Base-by-base conservation (phyloP, 2,113 vertebrate genomes). In the Cisticola juncidis region DNA sequence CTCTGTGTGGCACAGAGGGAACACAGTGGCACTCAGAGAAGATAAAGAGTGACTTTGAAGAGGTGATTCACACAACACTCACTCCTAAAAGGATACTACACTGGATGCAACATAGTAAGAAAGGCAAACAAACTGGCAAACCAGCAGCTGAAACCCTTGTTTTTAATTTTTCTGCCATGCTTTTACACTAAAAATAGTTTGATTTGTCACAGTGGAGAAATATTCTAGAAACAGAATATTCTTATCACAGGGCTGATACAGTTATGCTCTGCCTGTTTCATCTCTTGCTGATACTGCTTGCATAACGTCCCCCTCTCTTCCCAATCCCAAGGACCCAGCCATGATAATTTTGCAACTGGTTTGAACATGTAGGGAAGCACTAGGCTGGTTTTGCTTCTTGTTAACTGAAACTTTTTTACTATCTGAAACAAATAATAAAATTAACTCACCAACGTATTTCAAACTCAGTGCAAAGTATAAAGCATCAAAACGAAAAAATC, bases 221-320 rank as follows among this genome's bases (percentile, higher is more conserved):
- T 65, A 61, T 14, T 11, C 36, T 61, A 72, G 53, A 90, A 80
- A 64, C 3, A 36, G 26, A 9, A 54, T 36, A 31, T 54, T 81
- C 45, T 89, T 87, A 45, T 76, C 48, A 42, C 23, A 58, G 29
- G 13, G 14, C 17, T 70, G 35, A 68, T 33, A 72, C 14, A 33
- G 29, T 42, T 5, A 2, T 0, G 0, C 5, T 74, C 56, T 64
- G 45, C 4, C 4, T 35, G 48, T 35, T 79, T 83, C 35, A 61
- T 24, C 20, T 91, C 25, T 85, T 0, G 0, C 9, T 61, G 36
- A 56, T 28, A 57, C 6, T 9, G 5, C 47, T n/a, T 47, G 24
- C 58, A n/a, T 36, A 69, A 69, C 25, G 12, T 6, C 11, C 11
- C 5, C 0, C 22, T 8, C 38, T 5, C 24, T 58, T 16, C 21